A percentile compares a stretch with the other conserved stretches of the same genome.
phyloP scores from a whole-genome alignment of 2,888 invertebrate genomes.

The Ganaspis brasiliensis region DNA sequence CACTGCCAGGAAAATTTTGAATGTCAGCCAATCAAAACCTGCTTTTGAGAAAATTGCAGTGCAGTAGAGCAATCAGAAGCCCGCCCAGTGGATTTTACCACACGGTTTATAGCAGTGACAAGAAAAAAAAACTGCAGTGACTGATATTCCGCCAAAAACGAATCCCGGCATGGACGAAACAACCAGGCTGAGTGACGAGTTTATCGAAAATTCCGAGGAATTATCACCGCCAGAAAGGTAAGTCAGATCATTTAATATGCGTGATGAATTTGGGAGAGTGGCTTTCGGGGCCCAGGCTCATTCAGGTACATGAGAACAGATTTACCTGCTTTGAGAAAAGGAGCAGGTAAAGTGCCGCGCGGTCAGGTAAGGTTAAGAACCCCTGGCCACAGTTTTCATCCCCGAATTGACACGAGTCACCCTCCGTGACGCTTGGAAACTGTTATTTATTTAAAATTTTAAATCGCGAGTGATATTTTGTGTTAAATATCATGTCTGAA shows the following conservation, averaged over 20 bases:
- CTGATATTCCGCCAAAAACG: constrained; percentile 73
- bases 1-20: neutral
- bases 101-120: neutral
- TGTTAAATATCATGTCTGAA: constrained; percentile 52
- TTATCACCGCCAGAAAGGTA: constrained; percentile 71
- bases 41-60: constrained; percentile 5
- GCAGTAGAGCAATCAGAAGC: constrained; percentile 35
- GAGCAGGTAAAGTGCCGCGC: constrained; percentile 31
- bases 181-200: constrained; percentile 61
- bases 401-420: constrained; percentile 19
- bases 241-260: constrained; percentile 51
- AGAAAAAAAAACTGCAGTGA: constrained; percentile 41
- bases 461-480: neutral
- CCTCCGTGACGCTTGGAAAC: constrained; percentile 12
- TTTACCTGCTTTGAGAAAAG: constrained; percentile 33
- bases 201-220: constrained; percentile 64
- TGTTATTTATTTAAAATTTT: neutral
- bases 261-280: constrained; percentile 50
- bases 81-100: constrained; percentile 54
- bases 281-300: neutral
- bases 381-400: constrained; percentile 37
- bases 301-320: constrained; percentile 24
- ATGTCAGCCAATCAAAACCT: constrained; percentile 22
- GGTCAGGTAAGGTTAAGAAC: constrained; percentile 63
- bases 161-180: constrained; percentile 69